Base-by-base conservation (phyloP, 2,888 invertebrate genomes). In the Campaea margaritaria region DNA sequence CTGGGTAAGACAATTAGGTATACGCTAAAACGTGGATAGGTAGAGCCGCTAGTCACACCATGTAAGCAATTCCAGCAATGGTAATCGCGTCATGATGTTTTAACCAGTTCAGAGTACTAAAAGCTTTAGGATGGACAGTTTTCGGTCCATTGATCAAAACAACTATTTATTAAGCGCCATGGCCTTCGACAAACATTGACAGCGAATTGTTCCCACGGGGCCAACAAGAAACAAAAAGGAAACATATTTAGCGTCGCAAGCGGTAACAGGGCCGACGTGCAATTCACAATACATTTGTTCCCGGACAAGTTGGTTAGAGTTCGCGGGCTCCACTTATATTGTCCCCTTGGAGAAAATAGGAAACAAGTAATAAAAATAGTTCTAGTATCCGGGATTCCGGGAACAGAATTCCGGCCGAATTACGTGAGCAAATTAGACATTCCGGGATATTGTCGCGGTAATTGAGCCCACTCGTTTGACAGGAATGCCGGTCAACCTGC, bases 381-480 rank as follows among this genome's bases (percentile, higher is more conserved):
- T 90, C 81, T 79, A 72, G 78, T 85, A 81, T 84, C 86, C 85
- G 85, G 51, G 48, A 52, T 43, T 82, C 83, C 52, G 44, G 82
- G 82, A 85, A 79, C 74, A 85, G 87, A 88, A 91, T 91, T 89
- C 89, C 89, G 77, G 76, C 81, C 84, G 85, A 90, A 91, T 91
- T 89, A 91, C 91, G 92, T 91, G 91, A 89, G 88, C 87, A 91
- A 91, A 91, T 91, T 89, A 91, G 86, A 89, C 89, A 91, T 91
- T 91, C 91, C 90, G 75, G 87, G 81, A 85, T 87, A 89, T 86
- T 84, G 85, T 81, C 76, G 78, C 79, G 77, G 82, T 91, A 89
- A 89, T 89, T 87, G 87, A 83, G 80, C 79, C 82, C 76, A 75
- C 76, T 76, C 80, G 78, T 81, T 82, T 80, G 79, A 74, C 74